Evolutionary conservation across 2,797 vertebrate species (phyloP).

Genomic region (Myoxocephalus aenaeus): DNA sequence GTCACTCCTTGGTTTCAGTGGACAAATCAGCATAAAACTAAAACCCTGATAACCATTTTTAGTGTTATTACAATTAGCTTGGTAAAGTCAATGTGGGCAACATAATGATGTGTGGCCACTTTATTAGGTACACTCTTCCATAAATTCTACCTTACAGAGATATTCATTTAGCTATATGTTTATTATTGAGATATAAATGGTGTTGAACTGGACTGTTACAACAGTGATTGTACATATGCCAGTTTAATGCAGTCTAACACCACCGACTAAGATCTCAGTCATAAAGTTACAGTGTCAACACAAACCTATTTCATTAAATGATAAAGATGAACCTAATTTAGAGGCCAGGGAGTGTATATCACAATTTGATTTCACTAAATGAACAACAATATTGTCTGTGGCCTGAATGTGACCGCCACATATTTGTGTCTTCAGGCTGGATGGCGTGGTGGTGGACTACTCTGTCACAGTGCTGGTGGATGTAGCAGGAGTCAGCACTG

Average conservation of each 20-base stretch:
- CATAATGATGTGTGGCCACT: neutral
- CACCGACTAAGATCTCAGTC: neutral
- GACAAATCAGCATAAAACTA: neutral
- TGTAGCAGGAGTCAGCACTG: slow-evolving; percentile 83
- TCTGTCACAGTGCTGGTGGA: slow-evolving; percentile 89
- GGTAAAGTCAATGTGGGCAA: too few species aligned
- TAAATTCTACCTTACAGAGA: too few species aligned
- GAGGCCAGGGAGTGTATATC: too few species aligned
- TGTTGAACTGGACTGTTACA: neutral
- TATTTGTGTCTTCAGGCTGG: slow-evolving; percentile 63
- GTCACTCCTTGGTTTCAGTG: neutral
- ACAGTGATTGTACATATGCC: neutral
- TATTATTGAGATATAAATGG: neutral
- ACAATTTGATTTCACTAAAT: too few species aligned
- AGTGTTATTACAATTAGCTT: neutral
- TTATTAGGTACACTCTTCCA: neutral
- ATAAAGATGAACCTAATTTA: too few species aligned
- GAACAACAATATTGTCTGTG: neutral
- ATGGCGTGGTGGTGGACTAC: slow-evolving; percentile 87
- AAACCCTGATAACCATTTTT: neutral
- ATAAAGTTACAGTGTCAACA: neutral
- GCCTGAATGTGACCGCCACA: neutral
- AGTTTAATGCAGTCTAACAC: neutral
- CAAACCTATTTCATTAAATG: neutral
- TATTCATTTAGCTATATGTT: neutral